phyloP scores from a whole-genome alignment of 2,888 invertebrate species.

The Steinernema hermaphroditum region DNA sequence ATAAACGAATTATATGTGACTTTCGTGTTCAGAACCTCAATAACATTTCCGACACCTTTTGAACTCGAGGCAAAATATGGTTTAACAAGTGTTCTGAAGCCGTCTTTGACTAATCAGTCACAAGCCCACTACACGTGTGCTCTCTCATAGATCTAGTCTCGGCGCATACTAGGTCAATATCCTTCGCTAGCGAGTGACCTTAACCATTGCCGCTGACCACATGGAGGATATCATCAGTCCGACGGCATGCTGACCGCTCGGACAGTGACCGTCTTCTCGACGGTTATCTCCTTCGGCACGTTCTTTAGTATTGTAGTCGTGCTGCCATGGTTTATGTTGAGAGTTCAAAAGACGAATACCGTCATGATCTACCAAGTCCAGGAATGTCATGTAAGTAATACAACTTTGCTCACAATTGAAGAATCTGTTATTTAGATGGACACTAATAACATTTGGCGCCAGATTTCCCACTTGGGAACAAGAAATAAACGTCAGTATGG shows the following conservation, averaged over 20 bases:
- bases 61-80: too few species aligned
- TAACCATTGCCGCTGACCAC: background rate
- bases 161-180: background rate
- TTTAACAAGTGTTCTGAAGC: too few species aligned
- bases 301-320: conserved; percentile 43
- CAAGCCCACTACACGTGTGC: too few species aligned
- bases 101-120: too few species aligned
- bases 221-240: background rate
- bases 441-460: conserved; percentile 43
- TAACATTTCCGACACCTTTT: too few species aligned
- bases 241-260: conserved; percentile 30
- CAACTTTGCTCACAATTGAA: background rate
- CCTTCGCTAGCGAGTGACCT: conserved; percentile 10
- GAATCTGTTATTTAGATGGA: conserved; percentile 40
- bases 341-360: conserved; percentile 47
- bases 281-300: conserved; percentile 45
- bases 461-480: conserved; percentile 42
- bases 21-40: too few species aligned
- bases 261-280: conserved; percentile 40
- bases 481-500: conserved; percentile 41
- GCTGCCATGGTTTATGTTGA: conserved; percentile 49
- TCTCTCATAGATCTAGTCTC: too few species aligned
- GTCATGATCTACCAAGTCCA: conserved; percentile 47
- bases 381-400: conserved; percentile 46
- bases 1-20: background rate